Evolutionary conservation across 2,888 invertebrate species (phyloP).

Genomic region (Syrphus vitripennis): DNA sequence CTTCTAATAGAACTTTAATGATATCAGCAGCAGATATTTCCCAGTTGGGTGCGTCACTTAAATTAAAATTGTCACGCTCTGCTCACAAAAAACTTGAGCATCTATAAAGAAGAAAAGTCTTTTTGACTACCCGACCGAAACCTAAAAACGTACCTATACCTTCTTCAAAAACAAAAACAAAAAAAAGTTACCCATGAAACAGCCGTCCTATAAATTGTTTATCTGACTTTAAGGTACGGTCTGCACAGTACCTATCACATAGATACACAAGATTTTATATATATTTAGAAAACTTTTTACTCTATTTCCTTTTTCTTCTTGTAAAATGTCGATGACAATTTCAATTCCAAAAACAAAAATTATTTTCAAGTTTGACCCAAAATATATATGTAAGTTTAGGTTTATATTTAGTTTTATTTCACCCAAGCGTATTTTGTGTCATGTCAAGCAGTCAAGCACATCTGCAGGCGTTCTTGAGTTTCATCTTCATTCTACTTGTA

Average conservation of each 20-base stretch:
- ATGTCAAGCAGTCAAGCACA: too few species aligned
- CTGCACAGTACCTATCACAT: too few species aligned
- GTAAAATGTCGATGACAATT: background rate
- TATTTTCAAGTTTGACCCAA: background rate
- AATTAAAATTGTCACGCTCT: background rate
- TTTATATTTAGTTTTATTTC: background rate
- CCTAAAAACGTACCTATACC: too few species aligned
- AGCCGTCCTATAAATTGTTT: background rate
- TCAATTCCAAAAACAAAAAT: background rate
- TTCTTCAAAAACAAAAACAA: too few species aligned
- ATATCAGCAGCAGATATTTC: background rate
- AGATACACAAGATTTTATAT: background rate
- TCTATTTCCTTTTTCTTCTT: background rate
- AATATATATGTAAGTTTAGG: background rate
- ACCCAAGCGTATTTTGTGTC: background rate
- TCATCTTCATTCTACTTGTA: background rate
- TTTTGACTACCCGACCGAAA: too few species aligned
- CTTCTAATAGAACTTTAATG: too few species aligned
- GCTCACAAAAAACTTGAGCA: background rate
- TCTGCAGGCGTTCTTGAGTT: background rate
- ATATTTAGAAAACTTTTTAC: background rate
- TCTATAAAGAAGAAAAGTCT: too few species aligned
- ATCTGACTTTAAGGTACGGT: background rate
- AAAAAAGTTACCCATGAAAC: background rate
- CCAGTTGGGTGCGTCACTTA: background rate